Base-by-base conservation (phyloP, 2,113 vertebrate species). In the Synchiropus splendidus region DNA sequence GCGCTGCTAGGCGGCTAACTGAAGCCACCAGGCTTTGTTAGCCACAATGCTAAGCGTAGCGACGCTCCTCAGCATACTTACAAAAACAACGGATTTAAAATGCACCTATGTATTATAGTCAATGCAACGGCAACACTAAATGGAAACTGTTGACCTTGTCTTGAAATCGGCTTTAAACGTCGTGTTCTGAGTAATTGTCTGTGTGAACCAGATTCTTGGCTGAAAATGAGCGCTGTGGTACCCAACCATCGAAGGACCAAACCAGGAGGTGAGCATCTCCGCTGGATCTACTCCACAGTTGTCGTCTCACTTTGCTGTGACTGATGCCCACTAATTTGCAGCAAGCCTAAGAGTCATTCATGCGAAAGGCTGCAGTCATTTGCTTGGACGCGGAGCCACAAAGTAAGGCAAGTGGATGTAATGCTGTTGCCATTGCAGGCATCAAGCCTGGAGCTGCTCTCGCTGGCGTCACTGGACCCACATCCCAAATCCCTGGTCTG, bases 401-500 rank as follows among this genome's bases (percentile, higher is more conserved):
- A 1, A 11, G 31, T 12, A 30, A 27, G 35, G 18, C 16, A 9
- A 39, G 15, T 6, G 1, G 6, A 15, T 21, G 6, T 49, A 39
- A 53, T 38, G 10, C 5, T 44, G 1, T 5, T 2, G 48, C 46
- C 1, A 15, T 48, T 64, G 5, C 38, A 85, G 83, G 81, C 45
- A 80, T 85, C 32, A 81, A 83, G 16, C 53, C 74, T 0, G 60
- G 33, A 3, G 45, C 48, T 3, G 54, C 16, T 12, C 18, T 31
- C 31, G 67, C 61, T 1, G 75, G 74, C 0, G 61, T 21, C 2
- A 36, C 45, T 5, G 84, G 85, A 16, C 85, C 84, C 0, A 49
- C 77, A 0, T 88, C 86, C 37, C 86, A 86, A 73, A 88, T 88
- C 17, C 86, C 86, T 0, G 86, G 86, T 8, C 67, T 88, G 64